Conservation (phyloP, 2,888 invertebrate genomes). For the Drosophila affinis region DNA sequence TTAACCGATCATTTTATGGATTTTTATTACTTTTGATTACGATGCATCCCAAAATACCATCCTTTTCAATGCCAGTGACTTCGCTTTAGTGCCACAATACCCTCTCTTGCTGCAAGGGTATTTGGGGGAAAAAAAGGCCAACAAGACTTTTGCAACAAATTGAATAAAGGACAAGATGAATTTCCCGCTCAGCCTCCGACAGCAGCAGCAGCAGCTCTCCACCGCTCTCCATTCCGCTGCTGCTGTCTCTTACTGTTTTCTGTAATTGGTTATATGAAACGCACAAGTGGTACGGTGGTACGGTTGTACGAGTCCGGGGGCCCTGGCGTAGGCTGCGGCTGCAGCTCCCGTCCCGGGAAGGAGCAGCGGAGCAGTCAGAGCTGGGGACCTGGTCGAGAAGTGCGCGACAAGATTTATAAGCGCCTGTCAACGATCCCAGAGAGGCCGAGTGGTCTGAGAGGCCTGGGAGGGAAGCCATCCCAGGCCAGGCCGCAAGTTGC, state of each 20-base stretch:
- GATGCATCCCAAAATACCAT: not conserved
- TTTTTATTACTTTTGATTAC: too few relatives aligned
- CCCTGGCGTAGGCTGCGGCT: constrained; percentile 38
- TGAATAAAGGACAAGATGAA: constrained; percentile 63
- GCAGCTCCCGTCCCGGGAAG: constrained; percentile 11
- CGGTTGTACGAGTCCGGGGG: not conserved
- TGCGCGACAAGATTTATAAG: constrained; percentile 81
- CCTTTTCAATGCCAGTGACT: not conserved
- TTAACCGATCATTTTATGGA: too few relatives aligned
- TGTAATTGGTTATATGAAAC: constrained; percentile 79
- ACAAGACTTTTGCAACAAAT: constrained; percentile 60
- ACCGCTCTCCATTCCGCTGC: constrained; percentile 8
- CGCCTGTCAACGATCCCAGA: constrained; percentile 75
- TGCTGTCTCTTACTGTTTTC: constrained; percentile 48
- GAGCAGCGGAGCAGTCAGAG: not conserved
- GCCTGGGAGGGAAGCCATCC: constrained; percentile 21
- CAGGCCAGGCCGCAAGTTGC: constrained; percentile 41
- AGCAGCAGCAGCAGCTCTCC: not conserved
- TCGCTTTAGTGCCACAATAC: not conserved
- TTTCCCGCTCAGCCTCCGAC: constrained; percentile 19
- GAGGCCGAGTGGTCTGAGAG: constrained; percentile 20
- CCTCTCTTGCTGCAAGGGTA: constrained; percentile 12
- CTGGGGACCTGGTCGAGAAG: constrained; percentile 43
- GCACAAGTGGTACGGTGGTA: constrained; percentile 57
- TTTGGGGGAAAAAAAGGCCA: constrained; percentile 12